phyloP scores from a whole-genome alignment of 2,113 vertebrate genomes.

The Heliornis fulica region DNA sequence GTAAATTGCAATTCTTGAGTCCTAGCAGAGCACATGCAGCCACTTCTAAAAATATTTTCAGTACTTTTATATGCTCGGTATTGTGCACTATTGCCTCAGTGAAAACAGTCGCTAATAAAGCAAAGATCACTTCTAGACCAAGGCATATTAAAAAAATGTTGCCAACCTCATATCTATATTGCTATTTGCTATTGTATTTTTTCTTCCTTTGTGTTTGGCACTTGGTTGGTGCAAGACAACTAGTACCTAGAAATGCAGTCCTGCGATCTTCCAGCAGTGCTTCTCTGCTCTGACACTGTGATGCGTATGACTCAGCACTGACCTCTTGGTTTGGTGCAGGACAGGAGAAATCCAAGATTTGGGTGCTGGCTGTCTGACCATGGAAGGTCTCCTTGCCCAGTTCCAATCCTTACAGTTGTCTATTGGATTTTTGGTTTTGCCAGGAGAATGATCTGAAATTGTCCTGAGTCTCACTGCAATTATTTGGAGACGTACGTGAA shows the following conservation, averaged over 20 bases:
- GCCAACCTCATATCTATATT: not conserved
- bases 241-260: not conserved
- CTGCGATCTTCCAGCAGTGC: not conserved
- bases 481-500: not conserved
- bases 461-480: not conserved
- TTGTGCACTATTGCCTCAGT: not conserved
- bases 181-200: no score
- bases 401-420: not conserved
- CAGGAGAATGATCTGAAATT: not conserved
- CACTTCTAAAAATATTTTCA: not conserved
- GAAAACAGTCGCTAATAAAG: not conserved
- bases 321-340: rapidly evolving
- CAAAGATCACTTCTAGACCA: not conserved
- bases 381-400: not conserved
- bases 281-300: not conserved
- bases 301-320: not conserved
- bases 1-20: not conserved
- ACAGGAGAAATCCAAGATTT: not conserved
- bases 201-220: no score
- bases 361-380: not conserved
- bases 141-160: not conserved
- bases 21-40: not conserved
- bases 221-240: not conserved
- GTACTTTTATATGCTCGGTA: not conserved
- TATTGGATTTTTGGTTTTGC: not conserved